phyloP scores from a whole-genome alignment of 1,140 invertebrate species.

The Chionoecetes opilio region DNA sequence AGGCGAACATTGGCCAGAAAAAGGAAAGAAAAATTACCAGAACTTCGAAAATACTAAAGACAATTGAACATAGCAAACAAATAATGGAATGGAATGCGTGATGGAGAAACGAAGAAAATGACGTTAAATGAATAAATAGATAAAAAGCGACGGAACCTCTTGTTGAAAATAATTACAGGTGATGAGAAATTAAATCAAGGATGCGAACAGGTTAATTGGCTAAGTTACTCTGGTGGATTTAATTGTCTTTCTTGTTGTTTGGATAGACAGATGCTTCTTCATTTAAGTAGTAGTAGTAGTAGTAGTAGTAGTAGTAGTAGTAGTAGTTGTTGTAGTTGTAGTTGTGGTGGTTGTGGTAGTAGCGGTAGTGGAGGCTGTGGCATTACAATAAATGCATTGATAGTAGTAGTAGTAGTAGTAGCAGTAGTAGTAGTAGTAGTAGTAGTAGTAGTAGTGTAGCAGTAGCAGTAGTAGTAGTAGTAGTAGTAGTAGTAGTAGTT shows the following conservation, averaged over 20 bases:
- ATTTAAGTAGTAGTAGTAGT: background rate
- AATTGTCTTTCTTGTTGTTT: background rate
- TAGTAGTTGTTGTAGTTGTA: no score
- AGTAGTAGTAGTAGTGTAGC: background rate
- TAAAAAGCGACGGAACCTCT: background rate
- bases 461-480: constrained; percentile 10
- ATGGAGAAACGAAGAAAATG: no score
- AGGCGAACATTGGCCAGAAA: no score
- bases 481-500: background rate
- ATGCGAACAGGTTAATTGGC: background rate
- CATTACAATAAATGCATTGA: no score
- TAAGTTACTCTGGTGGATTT: background rate
- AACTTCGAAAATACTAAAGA: no score
- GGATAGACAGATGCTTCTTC: background rate
- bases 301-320: constrained; percentile 5
- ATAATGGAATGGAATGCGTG: no score
- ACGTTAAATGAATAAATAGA: no score
- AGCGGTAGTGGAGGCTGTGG: background rate
- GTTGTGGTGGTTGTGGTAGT: background rate
- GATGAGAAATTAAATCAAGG: background rate
- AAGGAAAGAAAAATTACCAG: no score
- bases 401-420: background rate
- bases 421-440: constrained; percentile 15
- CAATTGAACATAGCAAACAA: no score
- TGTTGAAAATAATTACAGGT: background rate